A percentile compares a stretch with the other conserved stretches of the same genome.
Evolutionary conservation across 1,140 invertebrate species (phyloP).

Genomic region (Eurosta solidaginis): DNA sequence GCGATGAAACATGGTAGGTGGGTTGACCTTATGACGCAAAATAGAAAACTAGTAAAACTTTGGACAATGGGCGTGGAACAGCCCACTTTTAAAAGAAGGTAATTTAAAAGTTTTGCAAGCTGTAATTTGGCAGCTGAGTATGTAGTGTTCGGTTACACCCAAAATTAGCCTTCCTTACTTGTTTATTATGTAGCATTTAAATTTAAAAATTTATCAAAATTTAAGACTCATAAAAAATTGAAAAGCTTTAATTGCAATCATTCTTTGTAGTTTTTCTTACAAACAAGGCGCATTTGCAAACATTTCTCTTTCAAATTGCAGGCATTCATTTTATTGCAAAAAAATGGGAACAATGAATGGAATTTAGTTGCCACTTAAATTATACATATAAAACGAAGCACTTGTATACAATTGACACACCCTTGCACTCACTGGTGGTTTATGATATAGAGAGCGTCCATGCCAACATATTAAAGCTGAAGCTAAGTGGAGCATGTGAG

Average conservation of each 20-base stretch:
- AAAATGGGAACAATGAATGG: constrained; percentile 1
- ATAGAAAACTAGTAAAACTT: too few relatives aligned
- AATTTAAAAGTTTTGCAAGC: too few relatives aligned
- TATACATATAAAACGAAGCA: constrained; percentile 24
- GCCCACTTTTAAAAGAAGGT: too few relatives aligned
- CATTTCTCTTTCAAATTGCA: too few relatives aligned
- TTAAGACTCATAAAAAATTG: background rate
- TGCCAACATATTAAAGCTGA: background rate
- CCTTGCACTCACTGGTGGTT: background rate
- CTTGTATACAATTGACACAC: background rate
- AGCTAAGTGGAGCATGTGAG: background rate
- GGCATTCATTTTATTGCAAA: too few relatives aligned
- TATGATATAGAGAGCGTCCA: background rate
- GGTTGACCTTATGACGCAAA: too few relatives aligned
- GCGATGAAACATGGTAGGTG: too few relatives aligned
- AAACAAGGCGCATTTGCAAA: background rate
- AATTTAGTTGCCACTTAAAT: constrained; percentile 14
- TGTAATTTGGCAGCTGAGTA: too few relatives aligned
- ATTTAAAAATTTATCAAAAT: constrained; percentile 18
- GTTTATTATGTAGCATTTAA: too few relatives aligned
- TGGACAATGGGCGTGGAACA: too few relatives aligned
- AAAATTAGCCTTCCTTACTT: too few relatives aligned
- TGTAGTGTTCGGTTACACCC: too few relatives aligned
- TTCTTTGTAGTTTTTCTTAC: background rate
- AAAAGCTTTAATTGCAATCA: background rate